Conservation (phyloP, 2,888 invertebrate species). For the Graphium colonna region DNA sequence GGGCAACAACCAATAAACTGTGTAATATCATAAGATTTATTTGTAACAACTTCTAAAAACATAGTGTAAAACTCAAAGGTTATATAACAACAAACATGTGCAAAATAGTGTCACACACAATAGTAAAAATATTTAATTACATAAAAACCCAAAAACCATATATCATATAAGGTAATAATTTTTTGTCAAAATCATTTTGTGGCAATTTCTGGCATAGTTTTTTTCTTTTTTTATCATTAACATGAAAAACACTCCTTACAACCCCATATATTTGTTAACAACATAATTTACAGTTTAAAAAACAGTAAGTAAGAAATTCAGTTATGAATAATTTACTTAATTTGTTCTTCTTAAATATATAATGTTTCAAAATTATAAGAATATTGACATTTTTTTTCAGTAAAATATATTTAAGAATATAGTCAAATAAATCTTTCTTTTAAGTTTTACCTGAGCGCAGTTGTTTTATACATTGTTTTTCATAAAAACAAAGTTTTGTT, state of each 20-base stretch:
- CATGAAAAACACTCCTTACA: no score
- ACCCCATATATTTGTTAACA: no score
- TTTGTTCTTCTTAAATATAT: no score
- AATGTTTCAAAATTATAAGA: background rate
- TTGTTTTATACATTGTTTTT: no score
- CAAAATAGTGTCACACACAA: background rate
- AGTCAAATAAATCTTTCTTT: slow-evolving; percentile 1
- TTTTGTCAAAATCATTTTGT: slow-evolving; percentile 3
- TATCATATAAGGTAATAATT: background rate
- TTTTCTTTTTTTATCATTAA: no score
- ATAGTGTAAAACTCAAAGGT: slow-evolving; percentile 13
- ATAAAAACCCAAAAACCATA: background rate
- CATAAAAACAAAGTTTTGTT: no score
- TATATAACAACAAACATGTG: slow-evolving; percentile 13
- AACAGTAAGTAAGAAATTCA: no score
- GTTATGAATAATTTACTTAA: no score
- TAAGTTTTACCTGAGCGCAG: slow-evolving; percentile 1
- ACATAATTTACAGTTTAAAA: no score
- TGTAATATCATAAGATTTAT: slow-evolving; percentile 64
- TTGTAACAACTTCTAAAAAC: slow-evolving; percentile 21
- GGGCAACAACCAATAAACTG: slow-evolving; percentile 83
- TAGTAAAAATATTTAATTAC: slow-evolving; percentile 14
- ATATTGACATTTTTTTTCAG: no score
- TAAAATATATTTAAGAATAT: no score
- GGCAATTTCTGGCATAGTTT: no score